These are phyloP conservation scores for Pygmarrhopalites habei DNA, from an alignment of 1,140 invertebrate species.

Conservation along the genomic window DNA sequence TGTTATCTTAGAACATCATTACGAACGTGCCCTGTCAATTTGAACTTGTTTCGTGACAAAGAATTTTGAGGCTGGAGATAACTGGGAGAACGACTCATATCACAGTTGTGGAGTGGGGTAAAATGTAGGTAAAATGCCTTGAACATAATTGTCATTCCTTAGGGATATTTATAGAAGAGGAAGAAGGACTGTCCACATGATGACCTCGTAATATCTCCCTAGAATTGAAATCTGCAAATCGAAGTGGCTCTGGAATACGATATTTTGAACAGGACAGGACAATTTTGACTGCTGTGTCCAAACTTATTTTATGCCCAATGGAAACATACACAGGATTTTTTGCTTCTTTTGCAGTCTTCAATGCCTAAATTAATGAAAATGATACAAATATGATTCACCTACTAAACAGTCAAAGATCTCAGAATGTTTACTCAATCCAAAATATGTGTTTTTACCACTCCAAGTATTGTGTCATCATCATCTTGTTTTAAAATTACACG, in stretches of 20 bases:
- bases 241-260: constrained; percentile 47
- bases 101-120: no score
- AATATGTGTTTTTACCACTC: constrained; percentile 28
- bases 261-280: constrained; percentile 44
- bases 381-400: background rate
- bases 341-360: constrained; percentile 36
- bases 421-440: no score
- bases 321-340: constrained; percentile 48
- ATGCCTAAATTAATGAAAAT: constrained; percentile 27
- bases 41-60: no score
- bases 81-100: no score
- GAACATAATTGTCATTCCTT: no score
- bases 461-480: constrained; percentile 19
- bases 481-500: constrained; percentile 12
- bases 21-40: no score
- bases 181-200: background rate
- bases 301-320: constrained; percentile 46
- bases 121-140: no score
- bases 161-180: no score
- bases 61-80: no score
- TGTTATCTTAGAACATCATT: no score
- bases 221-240: constrained; percentile 43
- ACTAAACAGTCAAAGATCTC: background rate
- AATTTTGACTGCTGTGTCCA: constrained; percentile 44
- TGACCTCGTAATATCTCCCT: constrained; percentile 30